Percentiles rank a stretch among this genome's conserved stretches.
These are phyloP conservation scores for Muntiacus muntjak DNA, from an alignment of 2,113 vertebrate species.

Conservation along the genomic window DNA sequence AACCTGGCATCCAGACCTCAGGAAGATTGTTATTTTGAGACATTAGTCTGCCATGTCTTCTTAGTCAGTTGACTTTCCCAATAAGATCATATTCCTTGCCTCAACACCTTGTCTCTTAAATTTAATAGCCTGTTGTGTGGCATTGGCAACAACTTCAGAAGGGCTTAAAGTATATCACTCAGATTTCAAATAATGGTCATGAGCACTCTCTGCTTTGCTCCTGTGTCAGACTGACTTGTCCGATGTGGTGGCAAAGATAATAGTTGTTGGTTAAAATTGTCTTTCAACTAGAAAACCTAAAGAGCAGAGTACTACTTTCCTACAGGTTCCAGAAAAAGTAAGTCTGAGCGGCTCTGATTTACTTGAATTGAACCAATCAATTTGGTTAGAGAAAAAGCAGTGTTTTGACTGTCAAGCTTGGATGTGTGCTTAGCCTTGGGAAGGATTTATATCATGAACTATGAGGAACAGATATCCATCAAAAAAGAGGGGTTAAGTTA, in stretches of 20 bases:
- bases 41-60: background rate
- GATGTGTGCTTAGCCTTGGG: background rate
- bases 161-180: too few relatives aligned
- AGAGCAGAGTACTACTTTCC: background rate
- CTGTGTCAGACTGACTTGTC: background rate
- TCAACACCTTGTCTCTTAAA: background rate
- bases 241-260: background rate
- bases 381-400: background rate
- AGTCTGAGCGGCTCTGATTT: background rate
- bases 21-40: background rate
- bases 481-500: background rate
- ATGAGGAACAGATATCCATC: background rate
- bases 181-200: background rate
- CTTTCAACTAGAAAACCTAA: background rate
- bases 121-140: background rate
- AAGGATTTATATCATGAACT: background rate
- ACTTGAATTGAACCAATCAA: background rate
- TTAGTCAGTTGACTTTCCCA: background rate
- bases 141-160: background rate
- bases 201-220: background rate
- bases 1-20: background rate
- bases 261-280: background rate
- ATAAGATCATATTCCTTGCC: background rate
- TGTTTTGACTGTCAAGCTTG: background rate
- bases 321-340: background rate